phyloP scores from a whole-genome alignment of 2,113 vertebrate species.

The Candoia aspera region DNA sequence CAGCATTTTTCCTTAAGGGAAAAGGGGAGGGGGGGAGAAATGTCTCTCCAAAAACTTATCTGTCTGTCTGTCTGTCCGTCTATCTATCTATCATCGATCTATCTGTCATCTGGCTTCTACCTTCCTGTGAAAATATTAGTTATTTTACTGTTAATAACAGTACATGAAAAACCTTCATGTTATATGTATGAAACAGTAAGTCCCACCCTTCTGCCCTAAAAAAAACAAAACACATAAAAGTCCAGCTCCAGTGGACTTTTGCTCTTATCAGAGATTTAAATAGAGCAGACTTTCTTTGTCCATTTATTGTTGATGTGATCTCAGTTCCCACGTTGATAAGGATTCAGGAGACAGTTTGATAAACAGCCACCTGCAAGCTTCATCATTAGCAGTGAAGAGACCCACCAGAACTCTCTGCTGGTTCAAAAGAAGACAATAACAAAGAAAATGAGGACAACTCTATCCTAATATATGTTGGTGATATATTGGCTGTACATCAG shows the following conservation, averaged over 20 bases:
- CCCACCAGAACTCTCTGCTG: not conserved
- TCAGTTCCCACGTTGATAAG: not conserved
- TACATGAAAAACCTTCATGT: no score
- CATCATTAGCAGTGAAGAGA: not conserved
- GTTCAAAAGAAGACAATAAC: not conserved
- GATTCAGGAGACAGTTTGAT: not conserved
- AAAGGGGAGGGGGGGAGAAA: no score
- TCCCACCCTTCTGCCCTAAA: not conserved
- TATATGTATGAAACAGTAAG: not conserved
- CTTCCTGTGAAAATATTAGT: no score
- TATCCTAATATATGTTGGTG: not conserved
- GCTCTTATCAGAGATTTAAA: not conserved
- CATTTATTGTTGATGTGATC: not conserved
- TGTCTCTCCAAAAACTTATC: no score
- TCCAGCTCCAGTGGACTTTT: not conserved
- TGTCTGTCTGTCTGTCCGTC: no score
- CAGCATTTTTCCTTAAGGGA: no score
- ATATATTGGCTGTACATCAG: not conserved
- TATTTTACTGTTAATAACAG: no score
- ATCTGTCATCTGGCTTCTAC: no score
- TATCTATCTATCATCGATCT: no score
- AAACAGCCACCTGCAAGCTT: not conserved
- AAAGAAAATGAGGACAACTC: not conserved
- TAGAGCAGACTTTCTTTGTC: not conserved
- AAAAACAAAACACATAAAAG: not conserved